phyloP scores from a whole-genome alignment of 2,888 invertebrate genomes.

The Pocota personata region DNA sequence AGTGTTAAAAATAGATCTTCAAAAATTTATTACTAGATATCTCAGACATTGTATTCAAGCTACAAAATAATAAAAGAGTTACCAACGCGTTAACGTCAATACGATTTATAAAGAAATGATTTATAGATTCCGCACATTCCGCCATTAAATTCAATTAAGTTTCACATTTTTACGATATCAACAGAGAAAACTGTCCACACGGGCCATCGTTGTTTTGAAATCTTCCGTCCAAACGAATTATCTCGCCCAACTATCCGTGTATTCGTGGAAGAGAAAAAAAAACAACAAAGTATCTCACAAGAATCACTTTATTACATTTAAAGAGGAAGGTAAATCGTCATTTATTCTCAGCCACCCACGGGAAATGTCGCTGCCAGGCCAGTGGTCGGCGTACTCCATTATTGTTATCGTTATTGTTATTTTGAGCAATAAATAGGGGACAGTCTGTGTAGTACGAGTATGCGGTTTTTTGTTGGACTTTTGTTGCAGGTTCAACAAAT shows the following conservation, averaged over 20 bases:
- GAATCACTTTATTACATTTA: constrained; percentile 60
- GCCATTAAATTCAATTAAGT: constrained; percentile 67
- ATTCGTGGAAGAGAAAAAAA: not conserved
- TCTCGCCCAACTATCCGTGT: constrained; percentile 22
- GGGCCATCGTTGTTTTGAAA: constrained; percentile 33
- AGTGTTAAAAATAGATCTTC: constrained; percentile 12
- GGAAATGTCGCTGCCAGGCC: constrained; percentile 33
- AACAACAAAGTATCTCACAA: constrained; percentile 19
- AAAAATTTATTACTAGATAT: not conserved
- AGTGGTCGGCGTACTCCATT: constrained; percentile 37
- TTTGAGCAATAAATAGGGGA: constrained; percentile 57
- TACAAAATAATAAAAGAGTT: constrained; percentile 36
- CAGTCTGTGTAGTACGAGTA: no score
- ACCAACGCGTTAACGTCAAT: constrained; percentile 34
- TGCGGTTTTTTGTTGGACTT: not conserved
- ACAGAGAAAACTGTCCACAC: constrained; percentile 17
- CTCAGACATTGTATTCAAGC: not conserved
- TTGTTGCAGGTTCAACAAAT: constrained; percentile 46
- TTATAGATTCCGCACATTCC: constrained; percentile 62
- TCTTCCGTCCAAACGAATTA: constrained; percentile 29
- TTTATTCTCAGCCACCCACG: constrained; percentile 66
- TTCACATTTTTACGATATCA: constrained; percentile 35
- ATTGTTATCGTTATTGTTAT: constrained; percentile 63
- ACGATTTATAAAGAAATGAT: constrained; percentile 49
- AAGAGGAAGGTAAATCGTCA: constrained; percentile 65